Evolutionary conservation across 2,113 vertebrate species (phyloP), one percentile per base, ranked within the genome.

Genomic region (Porphyrio hochstetteri): DNA sequence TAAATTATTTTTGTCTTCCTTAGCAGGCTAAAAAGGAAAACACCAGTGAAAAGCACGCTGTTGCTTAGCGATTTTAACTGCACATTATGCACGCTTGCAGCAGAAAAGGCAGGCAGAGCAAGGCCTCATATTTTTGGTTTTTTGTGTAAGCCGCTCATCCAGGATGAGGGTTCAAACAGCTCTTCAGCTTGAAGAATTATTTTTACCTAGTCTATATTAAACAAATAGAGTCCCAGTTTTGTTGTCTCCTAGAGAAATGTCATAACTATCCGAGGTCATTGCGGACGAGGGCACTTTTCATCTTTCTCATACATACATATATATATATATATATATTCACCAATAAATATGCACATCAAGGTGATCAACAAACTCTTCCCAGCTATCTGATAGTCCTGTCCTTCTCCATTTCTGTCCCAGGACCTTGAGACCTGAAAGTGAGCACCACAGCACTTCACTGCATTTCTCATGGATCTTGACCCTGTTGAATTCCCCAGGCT

Each of bases 1-100:
- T 1, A 16, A 46, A 46, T 76, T 33, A 36, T 56, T 76, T 90
- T 76, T 71, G 16, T 48, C 68, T 79, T 61, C 40, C 27, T 71
- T 44, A 53, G n/a, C 10, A 68, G 24, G n/a, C 52, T 59, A 56
- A 84, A 57, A 71, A 61, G 31, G 38, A 68, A 90, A 68, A 87
- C 36, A 81, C 8, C 20, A 38, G 59, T 38, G 29, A 68, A 63
- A 90, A 71, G 27, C 18, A 57, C 35, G 69, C 36, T 87, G 63
- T 84, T 90, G 86, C 53, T 87, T 68, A 72, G 78, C 29, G 82
- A 87, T 92, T 84, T 80, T 68, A 71, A 29, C 38, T 79, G 50
- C 27, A 59, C 0, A 0, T 33, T 77, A 50, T 20, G 44, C 16
- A 33, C 0, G 1, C 10, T 68, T 48, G 44, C 33, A 81, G 40